phyloP scores from a whole-genome alignment of 1,140 invertebrate genomes.

The Manduca sexta region DNA sequence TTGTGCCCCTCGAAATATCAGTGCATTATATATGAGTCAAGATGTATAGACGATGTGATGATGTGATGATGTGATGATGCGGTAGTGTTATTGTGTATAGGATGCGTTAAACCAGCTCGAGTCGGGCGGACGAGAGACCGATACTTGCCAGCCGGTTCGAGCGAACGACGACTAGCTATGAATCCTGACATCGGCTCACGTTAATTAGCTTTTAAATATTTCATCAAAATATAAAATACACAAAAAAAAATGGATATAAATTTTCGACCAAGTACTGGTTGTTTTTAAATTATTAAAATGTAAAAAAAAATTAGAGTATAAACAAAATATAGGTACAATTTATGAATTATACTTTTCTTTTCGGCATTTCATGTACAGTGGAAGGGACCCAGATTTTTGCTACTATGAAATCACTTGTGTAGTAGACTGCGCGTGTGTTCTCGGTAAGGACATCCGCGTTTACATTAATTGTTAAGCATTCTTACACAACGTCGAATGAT shows the following conservation, averaged over 20 bases:
- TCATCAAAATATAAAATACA: conserved; percentile 73
- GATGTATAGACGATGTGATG: conserved; percentile 62
- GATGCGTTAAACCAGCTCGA: conserved; percentile 63
- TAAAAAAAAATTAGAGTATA: conserved; percentile 73
- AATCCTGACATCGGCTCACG: conserved; percentile 72
- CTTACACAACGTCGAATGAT: conserved; percentile 44
- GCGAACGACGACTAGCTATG: conserved; percentile 72
- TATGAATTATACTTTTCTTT: conserved; percentile 73
- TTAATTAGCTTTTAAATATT: conserved; percentile 73
- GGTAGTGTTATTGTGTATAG: conserved; percentile 68
- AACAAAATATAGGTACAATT: conserved; percentile 73
- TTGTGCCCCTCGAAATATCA: conserved; percentile 68
- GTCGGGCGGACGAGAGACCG: conserved; percentile 45
- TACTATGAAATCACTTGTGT: conserved; percentile 44
- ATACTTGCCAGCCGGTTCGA: conserved; percentile 63
- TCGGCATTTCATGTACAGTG: conserved; percentile 66
- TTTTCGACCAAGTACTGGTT: conserved; percentile 71
- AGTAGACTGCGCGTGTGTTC: conserved; percentile 15
- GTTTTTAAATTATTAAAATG: conserved; percentile 74
- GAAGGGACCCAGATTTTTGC: conserved; percentile 56
- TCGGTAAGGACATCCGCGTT: background rate
- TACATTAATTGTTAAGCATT: conserved; percentile 17
- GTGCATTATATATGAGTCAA: conserved; percentile 67
- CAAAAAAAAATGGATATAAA: conserved; percentile 73
- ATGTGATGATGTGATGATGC: too few species aligned